Evolutionary conservation across 35 echinoderm and acorn worm genomes (phyloP), one percentile per base, ranked within the genome.

Genomic region (Anneissia japonica): DNA sequence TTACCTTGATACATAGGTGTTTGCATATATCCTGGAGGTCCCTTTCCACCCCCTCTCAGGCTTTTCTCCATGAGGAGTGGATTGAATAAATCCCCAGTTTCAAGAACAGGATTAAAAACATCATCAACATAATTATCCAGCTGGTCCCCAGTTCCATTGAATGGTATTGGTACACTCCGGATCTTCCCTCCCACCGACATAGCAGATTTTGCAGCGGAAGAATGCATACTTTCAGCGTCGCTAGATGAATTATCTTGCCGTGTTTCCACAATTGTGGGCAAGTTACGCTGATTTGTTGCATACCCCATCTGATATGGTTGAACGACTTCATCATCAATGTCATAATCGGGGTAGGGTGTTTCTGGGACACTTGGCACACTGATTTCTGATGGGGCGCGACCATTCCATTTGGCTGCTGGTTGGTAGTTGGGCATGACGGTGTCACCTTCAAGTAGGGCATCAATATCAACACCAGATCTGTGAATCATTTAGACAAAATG

Each of bases 1-100:
- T n/a, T n/a, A 77, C 36, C 76, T 37, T 77, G 76, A 26, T 46
- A 55, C 2, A 82, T 31, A 38, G 84, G 84, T 31, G 83, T 84
- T 14, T 75, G 89, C 1, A 79, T 30, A 13, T 77, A 85, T 36
- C 38, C 80, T 7, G 80, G 35, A 3, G 90, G 90, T 31, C 84
- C 84, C 55, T 79, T 51, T 29, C 90, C 90, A 46, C 90, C 90
- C 16, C 90, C 90, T 85, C 79, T 74, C 34, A 92, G 33, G 17
- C 39, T 31, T 30, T 87, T 82, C 31, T 87, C 86, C 9, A 92
- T 12, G 30, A 37, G 82, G 34, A 36, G 31, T 4, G 82, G 81
- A 35, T 46, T 90, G 17, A 82, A 38, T 2, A 90, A 82, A 46
- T 90, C 88, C 30, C 72, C 21, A 37, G 81, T 79, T 31, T 64